A percentile compares a stretch with the other conserved stretches of the same genome.
phyloP scores from a whole-genome alignment of 2,797 vertebrate species.

The Alauda arvensis region DNA sequence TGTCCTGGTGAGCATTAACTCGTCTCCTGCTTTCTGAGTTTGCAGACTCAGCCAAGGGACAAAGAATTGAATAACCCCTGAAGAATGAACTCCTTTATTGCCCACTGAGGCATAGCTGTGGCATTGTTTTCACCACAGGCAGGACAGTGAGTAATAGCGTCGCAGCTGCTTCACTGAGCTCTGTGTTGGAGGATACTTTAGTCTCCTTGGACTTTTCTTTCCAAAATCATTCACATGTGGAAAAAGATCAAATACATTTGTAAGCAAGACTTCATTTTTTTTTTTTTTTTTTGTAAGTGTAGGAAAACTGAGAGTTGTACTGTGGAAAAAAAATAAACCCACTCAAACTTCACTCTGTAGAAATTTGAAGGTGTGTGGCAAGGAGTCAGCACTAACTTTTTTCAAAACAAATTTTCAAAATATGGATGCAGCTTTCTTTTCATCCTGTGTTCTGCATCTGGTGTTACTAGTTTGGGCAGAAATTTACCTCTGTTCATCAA shows the following conservation, averaged over 20 bases:
- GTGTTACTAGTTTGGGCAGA: conserved; percentile 10
- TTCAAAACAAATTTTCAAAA: neutral
- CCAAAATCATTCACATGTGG: neutral
- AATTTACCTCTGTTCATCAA: neutral
- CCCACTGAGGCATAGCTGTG: conserved; percentile 50
- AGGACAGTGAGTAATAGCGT: conserved; percentile 33
- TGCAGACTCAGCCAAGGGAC: conserved; percentile 3
- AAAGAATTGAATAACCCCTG: conserved; percentile 34
- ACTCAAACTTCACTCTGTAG: neutral
- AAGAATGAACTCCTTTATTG: conserved; percentile 50
- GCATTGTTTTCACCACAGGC: conserved; percentile 40
- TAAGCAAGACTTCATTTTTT: conserved; percentile 18
- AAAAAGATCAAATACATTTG: conserved; percentile 39
- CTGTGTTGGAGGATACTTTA: neutral
- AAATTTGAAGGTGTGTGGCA: neutral
- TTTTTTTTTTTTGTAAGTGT: neutral
- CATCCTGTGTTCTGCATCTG: neutral
- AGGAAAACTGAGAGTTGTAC: neutral
- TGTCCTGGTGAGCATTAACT: conserved; percentile 28
- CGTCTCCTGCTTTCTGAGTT: neutral
- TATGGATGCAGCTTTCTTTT: neutral
- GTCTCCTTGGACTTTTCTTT: conserved; percentile 30
- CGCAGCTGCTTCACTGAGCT: conserved; percentile 19
- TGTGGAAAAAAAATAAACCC: neutral
- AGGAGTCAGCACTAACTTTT: neutral